A percentile compares a stretch with the other conserved stretches of the same genome.
Evolutionary conservation across 2,888 invertebrate genomes (phyloP).

Genomic region (Miltochrista miniata): DNA sequence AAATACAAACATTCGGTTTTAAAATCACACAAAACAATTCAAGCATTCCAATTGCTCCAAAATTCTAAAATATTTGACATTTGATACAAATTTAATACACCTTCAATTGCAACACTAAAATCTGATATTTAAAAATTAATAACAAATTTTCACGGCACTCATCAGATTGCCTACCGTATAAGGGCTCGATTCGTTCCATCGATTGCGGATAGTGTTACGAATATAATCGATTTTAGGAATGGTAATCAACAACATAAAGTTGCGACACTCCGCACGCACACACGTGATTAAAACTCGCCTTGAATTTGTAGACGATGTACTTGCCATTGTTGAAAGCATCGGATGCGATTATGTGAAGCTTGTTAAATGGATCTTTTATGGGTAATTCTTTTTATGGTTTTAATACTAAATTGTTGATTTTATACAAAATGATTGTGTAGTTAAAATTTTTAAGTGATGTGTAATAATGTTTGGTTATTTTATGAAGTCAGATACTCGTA

Average conservation of each 20-base stretch:
- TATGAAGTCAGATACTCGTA: too few relatives aligned
- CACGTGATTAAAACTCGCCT: constrained; percentile 42
- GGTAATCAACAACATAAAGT: constrained; percentile 30
- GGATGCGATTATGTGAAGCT: constrained; percentile 3
- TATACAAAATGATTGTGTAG: too few relatives aligned
- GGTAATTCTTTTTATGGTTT: background rate
- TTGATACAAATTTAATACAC: background rate
- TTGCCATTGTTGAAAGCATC: constrained; percentile 22
- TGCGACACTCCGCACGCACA: constrained; percentile 35
- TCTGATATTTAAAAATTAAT: constrained; percentile 6
- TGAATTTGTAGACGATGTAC: constrained; percentile 29
- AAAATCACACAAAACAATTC: too few relatives aligned
- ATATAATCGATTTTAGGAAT: constrained; percentile 5
- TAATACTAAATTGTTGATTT: background rate
- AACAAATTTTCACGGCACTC: constrained; percentile 10
- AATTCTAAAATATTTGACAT: background rate
- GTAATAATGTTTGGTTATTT: too few relatives aligned
- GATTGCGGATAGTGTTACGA: constrained; percentile 11
- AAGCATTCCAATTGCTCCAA: background rate
- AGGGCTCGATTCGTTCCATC: constrained; percentile 14
- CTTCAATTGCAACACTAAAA: constrained; percentile 6
- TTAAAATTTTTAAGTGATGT: too few relatives aligned
- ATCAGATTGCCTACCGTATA: constrained; percentile 8
- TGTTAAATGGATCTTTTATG: constrained; percentile 5
- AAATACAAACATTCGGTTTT: too few relatives aligned